These are phyloP conservation scores for Idaea dimidiata DNA, from an alignment of 2,888 invertebrate genomes.

Conservation along the genomic window DNA sequence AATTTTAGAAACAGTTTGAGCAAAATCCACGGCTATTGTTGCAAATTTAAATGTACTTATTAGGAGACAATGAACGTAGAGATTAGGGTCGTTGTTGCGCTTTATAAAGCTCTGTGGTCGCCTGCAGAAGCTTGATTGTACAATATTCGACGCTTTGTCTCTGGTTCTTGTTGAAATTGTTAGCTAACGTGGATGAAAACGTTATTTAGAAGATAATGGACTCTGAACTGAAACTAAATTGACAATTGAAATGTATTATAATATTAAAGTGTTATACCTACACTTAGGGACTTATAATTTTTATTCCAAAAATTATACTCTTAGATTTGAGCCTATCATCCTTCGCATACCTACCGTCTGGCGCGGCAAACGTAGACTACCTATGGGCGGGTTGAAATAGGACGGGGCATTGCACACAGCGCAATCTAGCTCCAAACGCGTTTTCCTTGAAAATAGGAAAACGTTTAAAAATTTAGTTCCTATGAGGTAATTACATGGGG, in stretches of 20 bases:
- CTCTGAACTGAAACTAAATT: not conserved
- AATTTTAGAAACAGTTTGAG: not conserved
- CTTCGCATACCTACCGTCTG: too few relatives aligned
- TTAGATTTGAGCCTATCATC: too few relatives aligned
- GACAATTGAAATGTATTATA: not conserved
- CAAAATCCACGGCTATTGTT: not conserved
- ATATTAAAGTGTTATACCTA: too few relatives aligned
- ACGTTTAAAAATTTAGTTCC: too few relatives aligned
- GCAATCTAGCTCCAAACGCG: too few relatives aligned
- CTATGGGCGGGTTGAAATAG: too few relatives aligned
- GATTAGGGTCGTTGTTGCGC: not conserved
- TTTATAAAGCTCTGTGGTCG: not conserved
- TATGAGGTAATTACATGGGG: too few relatives aligned
- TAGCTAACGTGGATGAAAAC: not conserved
- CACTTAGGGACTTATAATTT: too few relatives aligned
- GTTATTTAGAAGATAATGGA: not conserved
- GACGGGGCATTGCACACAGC: too few relatives aligned
- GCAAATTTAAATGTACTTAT: not conserved
- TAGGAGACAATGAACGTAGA: not conserved
- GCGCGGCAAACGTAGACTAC: too few relatives aligned
- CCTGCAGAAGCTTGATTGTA: not conserved
- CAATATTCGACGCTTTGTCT: not conserved
- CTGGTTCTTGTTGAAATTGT: not conserved
- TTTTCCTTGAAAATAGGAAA: too few relatives aligned
- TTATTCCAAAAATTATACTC: too few relatives aligned